These are phyloP conservation scores for Seriola rivoliana DNA, from an alignment of 2,113 vertebrate species.

Conservation along the genomic window DNA sequence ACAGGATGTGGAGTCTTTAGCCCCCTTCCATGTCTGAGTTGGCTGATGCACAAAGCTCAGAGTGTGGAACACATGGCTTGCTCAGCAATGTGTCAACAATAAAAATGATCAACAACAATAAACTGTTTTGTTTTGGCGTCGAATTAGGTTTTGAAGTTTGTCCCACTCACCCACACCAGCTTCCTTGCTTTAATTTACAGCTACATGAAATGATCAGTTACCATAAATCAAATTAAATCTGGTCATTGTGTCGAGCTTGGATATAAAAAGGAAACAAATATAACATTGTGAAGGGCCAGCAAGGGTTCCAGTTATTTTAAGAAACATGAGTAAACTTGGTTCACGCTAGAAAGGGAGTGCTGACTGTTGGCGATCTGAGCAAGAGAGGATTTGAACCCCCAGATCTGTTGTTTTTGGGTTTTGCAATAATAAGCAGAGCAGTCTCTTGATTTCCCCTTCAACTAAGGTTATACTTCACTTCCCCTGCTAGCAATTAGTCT, in stretches of 20 bases:
- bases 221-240: slow-evolving; percentile 37
- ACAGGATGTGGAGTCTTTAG: slow-evolving; percentile 49
- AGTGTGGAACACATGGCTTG: slow-evolving; percentile 61
- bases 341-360: slow-evolving; percentile 15
- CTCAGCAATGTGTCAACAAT: slow-evolving; percentile 52
- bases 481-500: slow-evolving; percentile 81
- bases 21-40: slow-evolving; percentile 42
- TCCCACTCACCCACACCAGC: neutral
- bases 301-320: slow-evolving; percentile 44
- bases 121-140: slow-evolving; percentile 41
- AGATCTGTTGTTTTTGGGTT: slow-evolving; percentile 70
- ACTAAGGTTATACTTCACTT: slow-evolving; percentile 73
- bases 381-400: slow-evolving; percentile 48
- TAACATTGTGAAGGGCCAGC: slow-evolving; percentile 10
- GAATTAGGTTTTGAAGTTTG: slow-evolving; percentile 22
- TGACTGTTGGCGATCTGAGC: slow-evolving; percentile 20
- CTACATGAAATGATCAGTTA: neutral
- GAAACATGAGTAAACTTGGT: slow-evolving; percentile 35
- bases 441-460: slow-evolving; percentile 64
- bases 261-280: slow-evolving; percentile 10
- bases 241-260: slow-evolving; percentile 13
- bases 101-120: slow-evolving; percentile 52
- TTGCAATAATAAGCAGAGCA: slow-evolving; percentile 67
- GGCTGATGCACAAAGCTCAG: slow-evolving; percentile 40
- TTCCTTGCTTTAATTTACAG: slow-evolving; percentile 8